A percentile compares a stretch with the other conserved stretches of the same genome.
phyloP scores from a whole-genome alignment of 1,140 invertebrate species.

The Globodera ellingtonae region DNA sequence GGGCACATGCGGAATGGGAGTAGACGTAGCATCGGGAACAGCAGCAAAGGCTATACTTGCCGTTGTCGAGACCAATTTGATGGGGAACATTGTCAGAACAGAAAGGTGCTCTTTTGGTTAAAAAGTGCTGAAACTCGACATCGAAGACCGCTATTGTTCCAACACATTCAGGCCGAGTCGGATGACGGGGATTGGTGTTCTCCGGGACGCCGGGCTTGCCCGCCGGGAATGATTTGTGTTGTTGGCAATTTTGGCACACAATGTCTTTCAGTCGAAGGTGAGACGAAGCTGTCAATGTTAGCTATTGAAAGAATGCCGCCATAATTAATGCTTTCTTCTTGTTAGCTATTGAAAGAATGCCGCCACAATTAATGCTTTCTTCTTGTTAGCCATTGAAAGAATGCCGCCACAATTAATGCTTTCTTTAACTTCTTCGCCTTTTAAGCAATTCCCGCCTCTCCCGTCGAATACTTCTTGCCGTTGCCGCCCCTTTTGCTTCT shows the following conservation, averaged over 20 bases:
- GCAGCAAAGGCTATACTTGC: constrained; percentile 11
- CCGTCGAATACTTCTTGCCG: not conserved
- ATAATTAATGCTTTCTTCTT: not conserved
- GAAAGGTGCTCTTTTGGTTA: not conserved
- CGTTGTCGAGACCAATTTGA: constrained; percentile 8
- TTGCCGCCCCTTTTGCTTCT: not conserved
- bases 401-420: not conserved
- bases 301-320: not conserved
- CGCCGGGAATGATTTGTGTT: not conserved
- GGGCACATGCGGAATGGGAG: not conserved
- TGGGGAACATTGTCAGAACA: constrained; percentile 21
- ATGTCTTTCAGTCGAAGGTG: not conserved
- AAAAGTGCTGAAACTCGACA: too few species aligned
- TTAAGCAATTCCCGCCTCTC: not conserved
- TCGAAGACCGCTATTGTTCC: too few species aligned
- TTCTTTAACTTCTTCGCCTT: not conserved
- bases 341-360: not conserved
- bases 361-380: not conserved
- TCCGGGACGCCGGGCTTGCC: not conserved
- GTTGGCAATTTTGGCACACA: not conserved
- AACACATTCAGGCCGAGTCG: not conserved
- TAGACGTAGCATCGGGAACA: not conserved
- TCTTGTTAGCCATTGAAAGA: not conserved
- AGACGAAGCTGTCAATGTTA: not conserved
- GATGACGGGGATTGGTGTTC: not conserved